phyloP scores from a whole-genome alignment of 2,797 vertebrate species.

The Alectoris magna region DNA sequence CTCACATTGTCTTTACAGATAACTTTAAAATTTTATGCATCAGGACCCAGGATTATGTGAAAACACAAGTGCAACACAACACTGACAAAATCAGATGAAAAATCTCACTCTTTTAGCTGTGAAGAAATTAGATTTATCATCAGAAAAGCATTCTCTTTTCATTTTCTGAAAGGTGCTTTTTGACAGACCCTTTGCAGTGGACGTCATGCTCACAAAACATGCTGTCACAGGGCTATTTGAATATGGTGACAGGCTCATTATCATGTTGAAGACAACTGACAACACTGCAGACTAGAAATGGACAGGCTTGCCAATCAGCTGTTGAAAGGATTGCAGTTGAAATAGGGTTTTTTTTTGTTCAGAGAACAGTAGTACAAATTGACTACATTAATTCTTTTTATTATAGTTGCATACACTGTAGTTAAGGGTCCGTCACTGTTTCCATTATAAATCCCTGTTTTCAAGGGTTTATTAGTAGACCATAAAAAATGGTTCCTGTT shows the following conservation, averaged over 20 bases:
- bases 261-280: conserved; percentile 86
- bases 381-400: conserved; percentile 86
- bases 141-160: conserved; percentile 82
- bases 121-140: conserved; percentile 85
- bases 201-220: conserved; percentile 85
- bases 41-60: conserved; percentile 60
- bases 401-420: conserved; percentile 78
- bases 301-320: conserved; percentile 86
- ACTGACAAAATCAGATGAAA: conserved; percentile 79
- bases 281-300: conserved; percentile 83
- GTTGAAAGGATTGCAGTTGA: conserved; percentile 81
- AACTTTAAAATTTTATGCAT: conserved; percentile 72
- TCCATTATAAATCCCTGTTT: conserved; percentile 79
- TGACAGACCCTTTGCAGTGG: conserved; percentile 86
- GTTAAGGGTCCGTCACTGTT: conserved; percentile 79
- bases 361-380: conserved; percentile 85
- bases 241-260: conserved; percentile 91
- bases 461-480: conserved; percentile 77
- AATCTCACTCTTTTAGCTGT: conserved; percentile 79
- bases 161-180: conserved; percentile 86
- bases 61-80: conserved; percentile 76
- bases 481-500: conserved; percentile 66
- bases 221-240: conserved; percentile 88
- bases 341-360: conserved; percentile 83
- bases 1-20: conserved; percentile 50